Percentiles rank a stretch among this genome's conserved stretches.
Conservation (phyloP, 1,140 invertebrate genomes). For the Nomia melanderi region DNA sequence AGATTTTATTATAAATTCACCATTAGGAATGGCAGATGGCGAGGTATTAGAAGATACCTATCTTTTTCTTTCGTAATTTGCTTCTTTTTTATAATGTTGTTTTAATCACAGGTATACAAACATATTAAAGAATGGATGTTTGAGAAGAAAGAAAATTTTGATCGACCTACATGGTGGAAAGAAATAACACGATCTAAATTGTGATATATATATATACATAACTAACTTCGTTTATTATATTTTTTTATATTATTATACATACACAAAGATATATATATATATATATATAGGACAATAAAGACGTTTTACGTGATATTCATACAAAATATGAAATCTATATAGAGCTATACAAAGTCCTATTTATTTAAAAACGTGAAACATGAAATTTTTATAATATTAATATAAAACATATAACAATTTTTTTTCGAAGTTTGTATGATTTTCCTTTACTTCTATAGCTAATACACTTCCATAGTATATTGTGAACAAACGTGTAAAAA, state of each 20-base stretch:
- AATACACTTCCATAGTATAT: too few species aligned
- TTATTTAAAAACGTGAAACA: neutral
- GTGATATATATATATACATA: conserved; percentile 54
- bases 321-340: conserved; percentile 3
- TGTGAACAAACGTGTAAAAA: too few species aligned
- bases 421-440: neutral
- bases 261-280: too few species aligned
- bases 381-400: neutral
- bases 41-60: conserved; percentile 82
- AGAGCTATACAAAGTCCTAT: neutral
- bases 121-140: conserved; percentile 89
- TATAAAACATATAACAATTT: neutral
- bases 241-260: conserved; percentile 41
- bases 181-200: conserved; percentile 82
- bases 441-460: neutral
- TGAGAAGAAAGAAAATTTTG: conserved; percentile 86
- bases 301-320: conserved; percentile 5
- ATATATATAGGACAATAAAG: neutral
- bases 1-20: conserved; percentile 93
- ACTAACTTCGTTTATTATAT: conserved; percentile 28
- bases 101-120: conserved; percentile 87
- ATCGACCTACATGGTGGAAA: conserved; percentile 90
- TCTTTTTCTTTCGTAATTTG: neutral
- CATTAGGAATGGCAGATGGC: conserved; percentile 91
- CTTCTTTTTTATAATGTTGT: conserved; percentile 41